Percentiles rank a stretch among this genome's conserved stretches.
These are phyloP conservation scores for Drosophila ohnishii DNA, from an alignment of 1,140 invertebrate genomes.

Conservation along the genomic window DNA sequence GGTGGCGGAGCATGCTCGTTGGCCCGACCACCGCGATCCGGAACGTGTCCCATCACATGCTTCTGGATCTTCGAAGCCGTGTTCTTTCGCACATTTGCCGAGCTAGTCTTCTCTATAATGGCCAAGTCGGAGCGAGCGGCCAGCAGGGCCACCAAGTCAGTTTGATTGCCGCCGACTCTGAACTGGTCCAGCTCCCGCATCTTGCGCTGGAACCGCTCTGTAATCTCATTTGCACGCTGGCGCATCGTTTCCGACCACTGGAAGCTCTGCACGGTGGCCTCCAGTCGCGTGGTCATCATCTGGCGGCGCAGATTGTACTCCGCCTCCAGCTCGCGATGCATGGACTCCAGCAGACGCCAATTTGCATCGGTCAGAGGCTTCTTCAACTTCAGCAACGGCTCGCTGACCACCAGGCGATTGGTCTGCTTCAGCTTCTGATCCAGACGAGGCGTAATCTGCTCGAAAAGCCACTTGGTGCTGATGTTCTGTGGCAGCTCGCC, in stretches of 20 bases:
- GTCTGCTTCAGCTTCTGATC: conserved; percentile 88
- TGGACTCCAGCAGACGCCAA: conserved; percentile 89
- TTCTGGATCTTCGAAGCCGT: conserved; percentile 92
- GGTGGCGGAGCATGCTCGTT: conserved; percentile 95
- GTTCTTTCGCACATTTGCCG: conserved; percentile 90
- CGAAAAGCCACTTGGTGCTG: conserved; percentile 89
- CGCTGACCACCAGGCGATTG: conserved; percentile 85
- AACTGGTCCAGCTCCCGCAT: conserved; percentile 85
- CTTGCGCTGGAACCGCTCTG: conserved; percentile 87
- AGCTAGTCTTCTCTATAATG: conserved; percentile 93
- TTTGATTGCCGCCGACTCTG: conserved; percentile 84
- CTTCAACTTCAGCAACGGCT: conserved; percentile 90
- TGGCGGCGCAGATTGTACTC: conserved; percentile 94
- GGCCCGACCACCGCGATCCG: conserved; percentile 94
- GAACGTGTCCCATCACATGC: conserved; percentile 93
- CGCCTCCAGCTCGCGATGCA: conserved; percentile 89
- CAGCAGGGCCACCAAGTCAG: conserved; percentile 89
- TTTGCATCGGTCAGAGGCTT: conserved; percentile 89
- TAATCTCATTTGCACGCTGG: conserved; percentile 89
- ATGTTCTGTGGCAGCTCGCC: conserved; percentile 94
- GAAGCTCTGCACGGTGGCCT: conserved; percentile 97
- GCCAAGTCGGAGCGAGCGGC: conserved; percentile 92
- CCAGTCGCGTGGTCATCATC: conserved; percentile 94
- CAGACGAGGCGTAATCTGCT: conserved; percentile 89
- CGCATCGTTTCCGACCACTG: conserved; percentile 94